phyloP scores from a whole-genome alignment of 2,113 vertebrate genomes.

The Elephantulus edwardii region DNA sequence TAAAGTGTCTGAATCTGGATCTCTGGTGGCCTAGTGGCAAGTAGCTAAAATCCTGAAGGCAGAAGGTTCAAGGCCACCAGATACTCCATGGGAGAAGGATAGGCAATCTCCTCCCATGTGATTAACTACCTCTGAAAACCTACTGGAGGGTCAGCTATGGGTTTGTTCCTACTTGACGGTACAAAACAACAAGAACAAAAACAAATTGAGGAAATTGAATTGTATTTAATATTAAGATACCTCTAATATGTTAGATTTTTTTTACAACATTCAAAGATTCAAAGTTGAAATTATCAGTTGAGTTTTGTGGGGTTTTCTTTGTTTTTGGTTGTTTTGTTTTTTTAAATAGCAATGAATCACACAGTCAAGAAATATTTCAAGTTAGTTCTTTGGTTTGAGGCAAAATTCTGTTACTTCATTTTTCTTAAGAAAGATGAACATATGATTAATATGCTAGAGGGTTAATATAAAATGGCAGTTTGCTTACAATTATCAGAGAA shows the following conservation, averaged over 20 bases:
- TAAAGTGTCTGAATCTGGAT: background rate
- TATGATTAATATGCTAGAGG: conserved; percentile 51
- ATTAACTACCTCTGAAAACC: too few relatives aligned
- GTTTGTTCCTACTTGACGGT: too few relatives aligned
- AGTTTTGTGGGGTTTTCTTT: too few relatives aligned
- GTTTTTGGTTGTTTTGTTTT: too few relatives aligned
- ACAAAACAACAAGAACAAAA: too few relatives aligned
- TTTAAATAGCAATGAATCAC: conserved; percentile 42
- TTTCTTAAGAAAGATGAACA: conserved; percentile 47
- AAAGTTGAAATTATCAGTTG: background rate
- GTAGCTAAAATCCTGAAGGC: too few relatives aligned
- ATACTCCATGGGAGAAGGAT: too few relatives aligned
- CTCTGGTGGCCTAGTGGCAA: too few relatives aligned
- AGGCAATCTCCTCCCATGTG: too few relatives aligned
- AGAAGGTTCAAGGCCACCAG: too few relatives aligned
- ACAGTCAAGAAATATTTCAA: conserved; percentile 34
- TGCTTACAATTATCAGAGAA: conserved; percentile 54
- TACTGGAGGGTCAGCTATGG: too few relatives aligned
- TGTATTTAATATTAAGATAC: background rate
- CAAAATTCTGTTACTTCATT: conserved; percentile 41
- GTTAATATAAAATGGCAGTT: conserved; percentile 10
- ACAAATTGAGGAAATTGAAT: background rate
- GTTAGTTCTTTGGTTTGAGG: background rate
- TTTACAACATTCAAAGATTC: background rate
- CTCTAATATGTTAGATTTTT: background rate